Conservation (phyloP, 2,888 invertebrate genomes). For the Mythimna lalbum region DNA sequence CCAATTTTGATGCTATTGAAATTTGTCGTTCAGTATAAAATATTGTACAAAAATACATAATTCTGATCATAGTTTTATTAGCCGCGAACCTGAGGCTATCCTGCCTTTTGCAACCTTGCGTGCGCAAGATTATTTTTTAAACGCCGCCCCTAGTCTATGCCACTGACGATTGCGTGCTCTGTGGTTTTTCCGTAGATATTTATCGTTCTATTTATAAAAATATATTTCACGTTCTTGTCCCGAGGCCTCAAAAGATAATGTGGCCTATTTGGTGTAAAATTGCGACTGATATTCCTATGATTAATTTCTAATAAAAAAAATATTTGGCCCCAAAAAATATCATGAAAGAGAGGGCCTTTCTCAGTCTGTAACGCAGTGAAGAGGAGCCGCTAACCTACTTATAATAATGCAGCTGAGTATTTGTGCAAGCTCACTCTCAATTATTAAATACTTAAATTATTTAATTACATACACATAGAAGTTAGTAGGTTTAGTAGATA, state of each 20-base stretch:
- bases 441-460: constrained; percentile 32
- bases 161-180: background rate
- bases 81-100: no score
- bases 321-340: background rate
- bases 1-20: no score
- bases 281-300: no score
- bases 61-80: no score
- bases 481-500: constrained; percentile 3
- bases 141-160: background rate
- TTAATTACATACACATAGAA: constrained; percentile 11
- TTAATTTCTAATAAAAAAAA: background rate
- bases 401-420: constrained; percentile 49
- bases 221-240: background rate
- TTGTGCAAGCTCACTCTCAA: constrained; percentile 48
- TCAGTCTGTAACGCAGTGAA: constrained; percentile 1
- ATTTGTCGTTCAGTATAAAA: no score
- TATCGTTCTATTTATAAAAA: background rate
- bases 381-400: constrained; percentile 32
- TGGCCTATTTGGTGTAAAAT: background rate
- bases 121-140: background rate
- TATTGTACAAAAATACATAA: no score
- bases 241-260: background rate
- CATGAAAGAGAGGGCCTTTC: background rate
- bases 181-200: background rate
- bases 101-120: background rate